These are phyloP conservation scores for Poeciliopsis presidionis DNA, from an alignment of 2,797 vertebrate genomes.

Conservation along the genomic window DNA sequence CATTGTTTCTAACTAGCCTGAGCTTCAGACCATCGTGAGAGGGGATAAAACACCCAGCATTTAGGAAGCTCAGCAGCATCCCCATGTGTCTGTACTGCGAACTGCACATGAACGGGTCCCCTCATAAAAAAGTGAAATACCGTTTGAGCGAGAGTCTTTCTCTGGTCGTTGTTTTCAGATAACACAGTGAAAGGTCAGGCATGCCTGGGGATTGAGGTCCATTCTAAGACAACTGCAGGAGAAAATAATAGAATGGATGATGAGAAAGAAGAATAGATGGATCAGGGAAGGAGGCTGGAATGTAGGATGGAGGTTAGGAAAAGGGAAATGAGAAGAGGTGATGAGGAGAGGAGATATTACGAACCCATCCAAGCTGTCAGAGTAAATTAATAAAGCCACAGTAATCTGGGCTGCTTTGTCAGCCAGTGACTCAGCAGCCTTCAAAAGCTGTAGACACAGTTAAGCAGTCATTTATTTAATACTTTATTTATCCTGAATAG, in stretches of 20 bases:
- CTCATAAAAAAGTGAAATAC: not conserved
- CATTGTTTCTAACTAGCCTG: not conserved
- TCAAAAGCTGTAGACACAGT: not conserved
- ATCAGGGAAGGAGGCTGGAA: not conserved
- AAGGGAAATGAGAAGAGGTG: not conserved
- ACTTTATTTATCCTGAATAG: not conserved
- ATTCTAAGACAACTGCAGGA: constrained; percentile 9
- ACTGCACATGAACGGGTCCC: not conserved
- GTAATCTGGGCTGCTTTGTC: not conserved
- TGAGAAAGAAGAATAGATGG: not conserved
- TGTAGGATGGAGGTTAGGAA: not conserved
- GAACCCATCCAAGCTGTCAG: not conserved
- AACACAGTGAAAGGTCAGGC: constrained; percentile 1
- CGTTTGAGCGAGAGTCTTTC: not conserved
- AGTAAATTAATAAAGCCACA: constrained; percentile 4
- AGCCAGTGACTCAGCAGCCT: not conserved
- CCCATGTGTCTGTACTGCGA: constrained; percentile 38
- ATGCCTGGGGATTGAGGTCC: not conserved
- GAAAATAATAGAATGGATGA: not conserved
- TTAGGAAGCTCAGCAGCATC: constrained; percentile 53
- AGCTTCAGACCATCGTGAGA: not conserved
- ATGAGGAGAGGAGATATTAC: not conserved
- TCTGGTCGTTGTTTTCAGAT: not conserved
- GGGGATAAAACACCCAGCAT: not conserved
- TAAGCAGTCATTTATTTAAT: not conserved